Percentiles rank a stretch among this genome's conserved stretches.
Conservation (phyloP, 2,797 vertebrate species). For the Macroramphosus scolopax region DNA sequence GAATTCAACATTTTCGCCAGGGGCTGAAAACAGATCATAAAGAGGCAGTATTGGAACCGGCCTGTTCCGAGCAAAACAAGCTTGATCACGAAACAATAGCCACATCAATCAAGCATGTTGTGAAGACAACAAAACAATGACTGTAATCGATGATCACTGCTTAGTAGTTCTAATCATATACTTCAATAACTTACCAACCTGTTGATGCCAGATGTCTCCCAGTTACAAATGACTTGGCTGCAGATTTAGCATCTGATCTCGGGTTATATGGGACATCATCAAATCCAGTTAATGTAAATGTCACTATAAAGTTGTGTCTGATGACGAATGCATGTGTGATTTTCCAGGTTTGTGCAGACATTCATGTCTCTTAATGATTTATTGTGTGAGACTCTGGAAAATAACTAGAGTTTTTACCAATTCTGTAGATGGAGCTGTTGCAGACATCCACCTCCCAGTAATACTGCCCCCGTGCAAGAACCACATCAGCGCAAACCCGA, state of each 20-base stretch:
- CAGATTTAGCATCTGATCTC: no score
- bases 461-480: conserved; percentile 67
- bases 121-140: not conserved
- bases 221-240: no score
- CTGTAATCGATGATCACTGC: not conserved
- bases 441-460: conserved; percentile 80
- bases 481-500: conserved; percentile 52
- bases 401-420: conserved; percentile 61
- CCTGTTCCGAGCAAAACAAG: no score
- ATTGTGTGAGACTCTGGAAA: conserved; percentile 35
- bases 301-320: not conserved
- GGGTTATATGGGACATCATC: no score
- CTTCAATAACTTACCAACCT: no score
- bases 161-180: not conserved
- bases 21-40: not conserved
- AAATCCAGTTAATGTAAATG: no score
- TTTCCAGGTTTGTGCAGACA: not conserved
- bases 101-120: not conserved
- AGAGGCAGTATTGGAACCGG: not conserved
- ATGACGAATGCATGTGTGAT: conserved; percentile 23
- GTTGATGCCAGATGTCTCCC: no score
- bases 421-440: conserved; percentile 73
- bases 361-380: conserved; percentile 33
- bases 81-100: not conserved
- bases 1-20: no score